Evolutionary conservation across 1,140 invertebrate genomes (phyloP).

Genomic region (Leptinotarsa lineolata): DNA sequence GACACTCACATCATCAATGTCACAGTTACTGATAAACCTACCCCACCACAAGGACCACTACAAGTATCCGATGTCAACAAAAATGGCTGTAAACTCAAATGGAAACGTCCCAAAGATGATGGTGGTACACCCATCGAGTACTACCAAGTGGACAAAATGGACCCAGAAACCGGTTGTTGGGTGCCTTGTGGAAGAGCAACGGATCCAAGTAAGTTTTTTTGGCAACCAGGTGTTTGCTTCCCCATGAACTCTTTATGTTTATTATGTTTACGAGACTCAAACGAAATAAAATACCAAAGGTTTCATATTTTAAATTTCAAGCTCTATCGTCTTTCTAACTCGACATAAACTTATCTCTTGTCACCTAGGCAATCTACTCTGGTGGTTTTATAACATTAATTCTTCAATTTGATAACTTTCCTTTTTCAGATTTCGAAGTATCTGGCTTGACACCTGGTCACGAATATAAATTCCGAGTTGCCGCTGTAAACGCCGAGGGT

Average conservation of each 20-base stretch:
- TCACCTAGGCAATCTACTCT: too few relatives aligned
- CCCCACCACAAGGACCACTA: constrained; percentile 86
- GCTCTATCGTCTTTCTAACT: too few relatives aligned
- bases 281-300: too few relatives aligned
- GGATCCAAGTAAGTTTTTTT: constrained; percentile 67
- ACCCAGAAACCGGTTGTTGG: constrained; percentile 92
- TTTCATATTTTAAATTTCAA: too few relatives aligned
- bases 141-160: constrained; percentile 93
- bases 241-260: too few relatives aligned
- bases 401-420: constrained; percentile 35
- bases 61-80: constrained; percentile 89
- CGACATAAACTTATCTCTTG: too few relatives aligned
- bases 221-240: too few relatives aligned
- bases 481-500: constrained; percentile 94
- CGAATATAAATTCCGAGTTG: constrained; percentile 93
- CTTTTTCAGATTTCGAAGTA: constrained; percentile 72
- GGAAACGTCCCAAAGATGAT: constrained; percentile 88
- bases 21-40: constrained; percentile 88
- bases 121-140: constrained; percentile 87
- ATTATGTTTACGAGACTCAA: too few relatives aligned
- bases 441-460: constrained; percentile 86
- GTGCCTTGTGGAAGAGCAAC: constrained; percentile 83
- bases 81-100: constrained; percentile 91
- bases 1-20: constrained; percentile 90
- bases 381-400: background rate